phyloP scores from a whole-genome alignment of 2,113 vertebrate genomes.

The Orthonyx spaldingii region DNA sequence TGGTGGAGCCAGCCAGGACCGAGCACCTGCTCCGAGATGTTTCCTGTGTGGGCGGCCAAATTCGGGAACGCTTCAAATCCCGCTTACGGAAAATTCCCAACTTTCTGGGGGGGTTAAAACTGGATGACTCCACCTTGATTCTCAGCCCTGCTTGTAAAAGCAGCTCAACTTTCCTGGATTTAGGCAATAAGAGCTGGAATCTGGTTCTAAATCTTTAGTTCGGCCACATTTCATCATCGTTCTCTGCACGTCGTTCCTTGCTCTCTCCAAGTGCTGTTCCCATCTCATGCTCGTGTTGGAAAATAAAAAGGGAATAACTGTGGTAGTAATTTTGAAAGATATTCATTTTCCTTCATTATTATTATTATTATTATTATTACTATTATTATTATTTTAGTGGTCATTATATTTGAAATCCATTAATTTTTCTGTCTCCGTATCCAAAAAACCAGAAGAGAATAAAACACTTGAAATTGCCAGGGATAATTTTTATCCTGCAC shows the following conservation, averaged over 20 bases:
- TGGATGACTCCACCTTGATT: background rate
- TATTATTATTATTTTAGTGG: background rate
- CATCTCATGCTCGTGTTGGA: background rate
- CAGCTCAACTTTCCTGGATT: background rate
- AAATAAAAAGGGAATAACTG: background rate
- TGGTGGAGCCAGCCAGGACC: slow-evolving; percentile 42
- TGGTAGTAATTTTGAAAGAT: background rate
- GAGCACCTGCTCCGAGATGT: slow-evolving; percentile 72
- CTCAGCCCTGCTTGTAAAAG: background rate
- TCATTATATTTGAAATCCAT: background rate
- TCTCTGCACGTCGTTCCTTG: background rate
- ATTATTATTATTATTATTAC: background rate
- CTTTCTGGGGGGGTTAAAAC: background rate
- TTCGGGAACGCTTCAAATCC: slow-evolving; percentile 21
- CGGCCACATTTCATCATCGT: background rate
- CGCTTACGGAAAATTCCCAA: slow-evolving; percentile 29
- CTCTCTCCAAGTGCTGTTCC: background rate
- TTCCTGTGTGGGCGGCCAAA: slow-evolving; percentile 65
- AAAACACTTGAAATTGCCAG: background rate
- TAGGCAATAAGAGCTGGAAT: background rate
- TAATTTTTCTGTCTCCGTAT: background rate
- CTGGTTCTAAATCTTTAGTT: background rate
- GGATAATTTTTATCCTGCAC: background rate
- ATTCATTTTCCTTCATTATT: no score
- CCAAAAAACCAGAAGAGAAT: fast-evolving